These are phyloP conservation scores for Cyanoramphus novaezelandiae DNA, from an alignment of 2,113 vertebrate genomes.

Conservation along the genomic window DNA sequence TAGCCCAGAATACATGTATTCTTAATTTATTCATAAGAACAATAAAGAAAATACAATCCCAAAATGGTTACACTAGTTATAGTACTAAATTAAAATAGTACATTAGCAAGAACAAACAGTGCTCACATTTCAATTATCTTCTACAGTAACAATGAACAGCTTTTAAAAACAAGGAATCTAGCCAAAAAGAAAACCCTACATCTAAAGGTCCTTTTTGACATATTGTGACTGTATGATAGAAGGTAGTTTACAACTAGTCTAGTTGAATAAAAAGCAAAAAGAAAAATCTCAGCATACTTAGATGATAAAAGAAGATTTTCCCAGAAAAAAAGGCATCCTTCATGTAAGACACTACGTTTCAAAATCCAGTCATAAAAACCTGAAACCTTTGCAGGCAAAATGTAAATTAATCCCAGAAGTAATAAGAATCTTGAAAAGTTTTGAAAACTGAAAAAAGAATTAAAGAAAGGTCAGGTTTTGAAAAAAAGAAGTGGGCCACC, in stretches of 20 bases:
- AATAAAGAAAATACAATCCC: background rate
- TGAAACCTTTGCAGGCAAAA: background rate
- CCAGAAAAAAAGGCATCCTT: background rate
- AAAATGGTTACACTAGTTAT: background rate
- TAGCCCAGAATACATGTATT: background rate
- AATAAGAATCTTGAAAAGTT: background rate
- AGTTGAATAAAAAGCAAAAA: background rate
- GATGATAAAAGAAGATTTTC: background rate
- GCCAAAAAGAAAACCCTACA: fast-evolving
- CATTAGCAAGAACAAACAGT: background rate
- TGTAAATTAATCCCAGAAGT: background rate
- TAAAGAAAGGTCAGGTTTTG: background rate
- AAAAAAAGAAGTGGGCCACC: background rate
- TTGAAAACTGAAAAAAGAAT: background rate
- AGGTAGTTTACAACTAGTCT: background rate
- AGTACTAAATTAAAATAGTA: background rate
- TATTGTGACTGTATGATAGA: background rate
- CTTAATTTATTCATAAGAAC: background rate
- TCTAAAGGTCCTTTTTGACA: background rate
- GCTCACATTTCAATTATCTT: background rate
- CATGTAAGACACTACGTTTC: background rate
- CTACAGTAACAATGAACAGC: background rate
- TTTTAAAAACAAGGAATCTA: background rate
- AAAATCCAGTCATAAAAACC: background rate
- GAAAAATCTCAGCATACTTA: background rate